Percentiles rank a stretch among this genome's conserved stretches.
Evolutionary conservation across 1,140 invertebrate species (phyloP).

Genomic region (Artemia franciscana): DNA sequence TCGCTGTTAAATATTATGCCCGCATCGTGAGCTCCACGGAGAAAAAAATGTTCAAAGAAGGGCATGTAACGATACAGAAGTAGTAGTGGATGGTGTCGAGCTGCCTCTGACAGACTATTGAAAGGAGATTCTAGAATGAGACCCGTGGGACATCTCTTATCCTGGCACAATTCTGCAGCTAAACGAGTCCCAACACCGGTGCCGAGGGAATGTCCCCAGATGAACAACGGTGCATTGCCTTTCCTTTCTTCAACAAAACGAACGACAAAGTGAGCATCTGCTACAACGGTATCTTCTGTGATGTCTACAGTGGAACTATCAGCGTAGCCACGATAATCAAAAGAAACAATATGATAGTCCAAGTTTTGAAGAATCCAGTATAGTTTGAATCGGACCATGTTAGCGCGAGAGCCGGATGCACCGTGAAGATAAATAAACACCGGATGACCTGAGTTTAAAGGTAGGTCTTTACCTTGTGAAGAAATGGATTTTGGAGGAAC

Average conservation of each 20-base stretch:
- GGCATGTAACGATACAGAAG: constrained; percentile 34
- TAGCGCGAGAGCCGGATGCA: constrained; percentile 59
- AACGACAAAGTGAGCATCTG: constrained; percentile 50
- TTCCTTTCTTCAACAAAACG: constrained; percentile 39
- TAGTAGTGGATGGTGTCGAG: constrained; percentile 51
- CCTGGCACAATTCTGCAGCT: constrained; percentile 27
- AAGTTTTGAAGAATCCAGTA: constrained; percentile 53
- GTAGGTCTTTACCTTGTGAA: neutral
- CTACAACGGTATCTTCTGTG: constrained; percentile 54
- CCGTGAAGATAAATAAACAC: constrained; percentile 67
- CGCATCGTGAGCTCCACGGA: constrained; percentile 37
- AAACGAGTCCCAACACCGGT: constrained; percentile 39
- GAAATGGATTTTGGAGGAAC: neutral
- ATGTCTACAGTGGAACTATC: constrained; percentile 48
- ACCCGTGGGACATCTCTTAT: constrained; percentile 33
- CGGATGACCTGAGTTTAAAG: constrained; percentile 20
- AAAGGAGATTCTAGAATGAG: constrained; percentile 69
- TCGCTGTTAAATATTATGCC: constrained; percentile 42
- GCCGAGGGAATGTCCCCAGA: constrained; percentile 79
- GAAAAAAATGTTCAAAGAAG: constrained; percentile 42
- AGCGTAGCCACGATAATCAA: constrained; percentile 79
- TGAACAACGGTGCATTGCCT: constrained; percentile 32
- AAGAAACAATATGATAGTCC: constrained; percentile 62
- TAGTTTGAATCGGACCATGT: constrained; percentile 49
- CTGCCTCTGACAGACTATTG: constrained; percentile 59